These are phyloP conservation scores for Cyclura pinguis DNA, from an alignment of 2,797 vertebrate genomes.

Conservation along the genomic window DNA sequence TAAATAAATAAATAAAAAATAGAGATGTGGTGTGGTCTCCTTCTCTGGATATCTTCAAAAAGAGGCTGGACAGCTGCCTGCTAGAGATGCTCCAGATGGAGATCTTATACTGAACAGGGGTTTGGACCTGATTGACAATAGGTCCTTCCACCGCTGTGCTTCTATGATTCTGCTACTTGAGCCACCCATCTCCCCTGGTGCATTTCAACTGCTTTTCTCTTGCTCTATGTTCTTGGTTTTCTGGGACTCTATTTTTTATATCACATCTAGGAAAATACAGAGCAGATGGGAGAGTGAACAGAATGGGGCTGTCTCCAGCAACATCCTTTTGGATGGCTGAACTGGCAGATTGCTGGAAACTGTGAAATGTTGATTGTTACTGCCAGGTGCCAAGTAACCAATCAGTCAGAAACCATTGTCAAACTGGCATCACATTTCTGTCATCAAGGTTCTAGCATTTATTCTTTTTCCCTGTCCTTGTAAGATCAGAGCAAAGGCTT, in stretches of 20 bases:
- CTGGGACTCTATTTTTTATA: conserved; percentile 63
- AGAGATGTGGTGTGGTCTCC: too few relatives aligned
- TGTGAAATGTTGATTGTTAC: conserved; percentile 70
- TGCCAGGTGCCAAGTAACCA: conserved; percentile 70
- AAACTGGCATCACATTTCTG: conserved; percentile 61
- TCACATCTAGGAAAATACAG: conserved; percentile 65
- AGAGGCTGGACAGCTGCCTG: too few relatives aligned
- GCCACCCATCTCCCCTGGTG: too few relatives aligned
- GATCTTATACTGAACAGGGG: not conserved
- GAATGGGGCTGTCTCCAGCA: conserved; percentile 70
- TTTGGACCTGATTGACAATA: not conserved
- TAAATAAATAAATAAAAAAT: too few relatives aligned
- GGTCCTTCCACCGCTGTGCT: too few relatives aligned
- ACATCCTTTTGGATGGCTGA: conserved; percentile 72
- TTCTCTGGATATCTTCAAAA: too few relatives aligned
- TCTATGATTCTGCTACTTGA: not conserved
- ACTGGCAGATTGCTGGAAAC: conserved; percentile 75
- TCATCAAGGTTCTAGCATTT: conserved; percentile 44
- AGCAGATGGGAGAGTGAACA: conserved; percentile 77
- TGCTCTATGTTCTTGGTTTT: conserved; percentile 56
- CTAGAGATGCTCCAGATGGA: not conserved
- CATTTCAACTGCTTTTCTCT: conserved; percentile 41
- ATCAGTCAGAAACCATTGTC: conserved; percentile 77
- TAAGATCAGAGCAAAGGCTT: not conserved
- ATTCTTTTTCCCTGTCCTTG: conserved; percentile 45